Evolutionary conservation across 2,888 invertebrate genomes (phyloP).

Genomic region (Lepidocyrtoides sp.): DNA sequence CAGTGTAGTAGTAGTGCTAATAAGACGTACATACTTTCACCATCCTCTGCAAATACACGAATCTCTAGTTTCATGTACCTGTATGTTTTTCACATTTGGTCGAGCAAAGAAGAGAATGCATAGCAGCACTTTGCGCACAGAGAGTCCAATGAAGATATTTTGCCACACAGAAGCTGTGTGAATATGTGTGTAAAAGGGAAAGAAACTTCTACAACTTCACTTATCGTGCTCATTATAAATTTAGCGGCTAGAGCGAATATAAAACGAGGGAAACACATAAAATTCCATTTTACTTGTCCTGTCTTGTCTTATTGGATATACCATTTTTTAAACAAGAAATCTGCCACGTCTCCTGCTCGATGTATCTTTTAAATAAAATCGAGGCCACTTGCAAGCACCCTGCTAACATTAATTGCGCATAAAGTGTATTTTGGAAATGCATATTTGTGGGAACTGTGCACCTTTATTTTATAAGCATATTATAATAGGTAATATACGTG

Average conservation of each 20-base stretch:
- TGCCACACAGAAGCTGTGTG: conserved; percentile 24
- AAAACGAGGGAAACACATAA: conserved; percentile 43
- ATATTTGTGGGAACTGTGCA: not conserved
- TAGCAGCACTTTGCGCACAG: not conserved
- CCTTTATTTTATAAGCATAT: no score
- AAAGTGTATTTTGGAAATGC: not conserved
- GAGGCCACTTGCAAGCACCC: not conserved
- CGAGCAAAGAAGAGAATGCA: no score
- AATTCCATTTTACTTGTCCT: conserved; percentile 50
- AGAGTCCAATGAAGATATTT: not conserved
- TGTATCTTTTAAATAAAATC: conserved; percentile 3
- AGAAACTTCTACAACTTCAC: conserved; percentile 20
- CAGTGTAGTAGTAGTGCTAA: not conserved
- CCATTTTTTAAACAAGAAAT: conserved; percentile 60
- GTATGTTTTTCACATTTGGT: not conserved
- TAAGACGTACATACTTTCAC: not conserved
- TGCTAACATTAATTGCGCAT: conserved; percentile 51
- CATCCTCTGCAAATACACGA: not conserved
- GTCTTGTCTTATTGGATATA: conserved; percentile 52
- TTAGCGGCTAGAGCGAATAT: conserved; percentile 24
- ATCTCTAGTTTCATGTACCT: not conserved
- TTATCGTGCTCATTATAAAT: conserved; percentile 67
- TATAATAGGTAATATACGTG: no score
- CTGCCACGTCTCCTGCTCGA: conserved; percentile 2
- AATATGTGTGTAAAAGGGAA: not conserved